phyloP scores from a whole-genome alignment of 2,888 invertebrate species.

The Hypomecis atomaria region DNA sequence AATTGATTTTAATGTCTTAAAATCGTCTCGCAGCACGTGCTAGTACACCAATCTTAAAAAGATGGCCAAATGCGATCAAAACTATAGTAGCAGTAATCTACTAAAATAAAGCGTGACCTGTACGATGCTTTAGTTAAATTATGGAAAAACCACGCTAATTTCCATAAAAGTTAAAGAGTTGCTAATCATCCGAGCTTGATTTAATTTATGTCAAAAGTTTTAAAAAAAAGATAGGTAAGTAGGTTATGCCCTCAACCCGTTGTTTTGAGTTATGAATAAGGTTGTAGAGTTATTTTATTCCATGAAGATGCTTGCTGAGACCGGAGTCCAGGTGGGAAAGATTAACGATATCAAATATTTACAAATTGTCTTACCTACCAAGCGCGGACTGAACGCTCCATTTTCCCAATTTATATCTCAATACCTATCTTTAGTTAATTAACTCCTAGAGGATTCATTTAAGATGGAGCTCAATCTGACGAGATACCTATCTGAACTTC shows the following conservation, averaged over 20 bases:
- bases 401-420: slow-evolving; percentile 49
- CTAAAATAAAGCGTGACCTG: too few relatives aligned
- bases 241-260: slow-evolving; percentile 11
- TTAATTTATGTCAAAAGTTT: too few relatives aligned
- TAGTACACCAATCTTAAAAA: too few relatives aligned
- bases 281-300: slow-evolving; percentile 47
- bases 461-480: slow-evolving; percentile 14
- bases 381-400: slow-evolving; percentile 44
- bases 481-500: slow-evolving; percentile 20
- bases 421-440: slow-evolving; percentile 36
- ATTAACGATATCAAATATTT: slow-evolving; percentile 66
- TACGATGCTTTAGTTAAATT: too few relatives aligned
- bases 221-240: too few relatives aligned
- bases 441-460: slow-evolving; percentile 22
- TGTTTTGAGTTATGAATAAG: slow-evolving; percentile 48
- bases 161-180: too few relatives aligned
- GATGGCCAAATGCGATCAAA: too few relatives aligned
- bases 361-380: slow-evolving; percentile 50
- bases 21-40: too few relatives aligned
- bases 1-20: too few relatives aligned
- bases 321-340: slow-evolving; percentile 57
- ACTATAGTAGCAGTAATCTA: too few relatives aligned
- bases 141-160: too few relatives aligned
- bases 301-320: slow-evolving; percentile 48
- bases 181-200: too few relatives aligned